Evolutionary conservation across 2,797 vertebrate species (phyloP).

Genomic region (Loris lydekkerianus): DNA sequence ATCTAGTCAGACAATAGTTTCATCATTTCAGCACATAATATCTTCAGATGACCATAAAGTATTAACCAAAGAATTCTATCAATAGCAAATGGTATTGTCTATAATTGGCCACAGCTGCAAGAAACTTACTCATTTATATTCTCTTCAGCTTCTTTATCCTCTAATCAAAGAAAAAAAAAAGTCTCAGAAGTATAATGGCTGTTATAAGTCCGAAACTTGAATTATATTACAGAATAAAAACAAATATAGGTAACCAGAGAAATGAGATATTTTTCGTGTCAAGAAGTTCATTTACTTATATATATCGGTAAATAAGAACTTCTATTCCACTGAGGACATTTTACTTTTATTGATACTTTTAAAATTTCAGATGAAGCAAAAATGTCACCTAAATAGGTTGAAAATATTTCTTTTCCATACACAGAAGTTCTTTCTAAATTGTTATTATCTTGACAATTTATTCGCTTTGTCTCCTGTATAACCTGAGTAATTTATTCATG

Average conservation of each 20-base stretch:
- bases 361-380: not conserved
- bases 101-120: conserved; percentile 57
- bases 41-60: conserved; percentile 43
- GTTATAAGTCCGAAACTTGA: not conserved
- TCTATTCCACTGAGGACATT: not conserved
- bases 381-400: not conserved
- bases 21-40: conserved; percentile 17
- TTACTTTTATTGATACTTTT: not conserved
- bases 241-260: not conserved
- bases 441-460: not conserved
- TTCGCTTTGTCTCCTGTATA: not conserved
- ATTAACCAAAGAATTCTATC: conserved; percentile 59
- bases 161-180: not conserved
- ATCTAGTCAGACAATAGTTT: conserved; percentile 50
- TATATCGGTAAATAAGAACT: not conserved
- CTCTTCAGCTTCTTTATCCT: conserved; percentile 11
- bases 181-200: not conserved
- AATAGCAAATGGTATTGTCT: not conserved
- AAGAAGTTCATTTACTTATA: conserved; percentile 51
- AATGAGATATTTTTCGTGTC: not conserved
- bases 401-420: conserved; percentile 23
- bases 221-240: not conserved
- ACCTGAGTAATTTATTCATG: not conserved
- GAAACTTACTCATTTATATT: conserved; percentile 55
- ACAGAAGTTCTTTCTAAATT: not conserved